Evolutionary conservation across 1,140 invertebrate genomes (phyloP).

Genomic region (Drosophila trapezifrons): DNA sequence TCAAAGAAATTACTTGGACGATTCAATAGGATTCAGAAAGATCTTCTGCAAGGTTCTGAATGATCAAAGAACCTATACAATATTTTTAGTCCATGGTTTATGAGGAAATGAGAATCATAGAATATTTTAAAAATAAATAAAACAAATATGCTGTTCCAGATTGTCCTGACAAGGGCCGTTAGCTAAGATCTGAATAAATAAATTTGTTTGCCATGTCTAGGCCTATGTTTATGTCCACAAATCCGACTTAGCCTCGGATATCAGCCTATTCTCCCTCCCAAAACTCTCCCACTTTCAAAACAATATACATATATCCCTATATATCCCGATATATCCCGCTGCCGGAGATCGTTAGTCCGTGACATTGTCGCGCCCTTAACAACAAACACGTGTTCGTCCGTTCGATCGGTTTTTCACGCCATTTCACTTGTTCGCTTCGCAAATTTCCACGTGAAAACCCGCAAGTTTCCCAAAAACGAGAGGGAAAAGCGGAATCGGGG

Average conservation of each 20-base stretch:
- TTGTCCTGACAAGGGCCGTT: too few species aligned
- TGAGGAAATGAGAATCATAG: too few species aligned
- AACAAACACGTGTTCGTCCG: conserved; percentile 49
- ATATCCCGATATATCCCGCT: background rate
- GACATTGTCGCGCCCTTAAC: conserved; percentile 62
- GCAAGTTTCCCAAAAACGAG: conserved; percentile 29
- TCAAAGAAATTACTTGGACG: too few species aligned
- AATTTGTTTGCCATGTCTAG: too few species aligned
- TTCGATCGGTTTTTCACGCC: conserved; percentile 50
- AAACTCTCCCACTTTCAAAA: background rate
- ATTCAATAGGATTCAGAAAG: too few species aligned
- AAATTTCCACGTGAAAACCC: conserved; percentile 47
- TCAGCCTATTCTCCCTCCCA: background rate
- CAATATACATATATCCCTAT: background rate
- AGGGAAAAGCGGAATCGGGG: background rate
- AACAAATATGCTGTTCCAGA: too few species aligned
- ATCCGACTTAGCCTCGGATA: background rate
- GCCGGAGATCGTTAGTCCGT: conserved; percentile 42
- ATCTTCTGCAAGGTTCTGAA: too few species aligned
- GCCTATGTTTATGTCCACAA: background rate
- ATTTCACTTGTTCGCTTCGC: conserved; percentile 45
- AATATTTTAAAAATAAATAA: too few species aligned
- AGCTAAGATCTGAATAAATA: too few species aligned
- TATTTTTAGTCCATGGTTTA: too few species aligned
- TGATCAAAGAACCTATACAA: too few species aligned